A percentile compares a stretch with the other conserved stretches of the same genome.
Evolutionary conservation across 1,140 invertebrate genomes (phyloP).

Genomic region (Leptoteleia sp.): DNA sequence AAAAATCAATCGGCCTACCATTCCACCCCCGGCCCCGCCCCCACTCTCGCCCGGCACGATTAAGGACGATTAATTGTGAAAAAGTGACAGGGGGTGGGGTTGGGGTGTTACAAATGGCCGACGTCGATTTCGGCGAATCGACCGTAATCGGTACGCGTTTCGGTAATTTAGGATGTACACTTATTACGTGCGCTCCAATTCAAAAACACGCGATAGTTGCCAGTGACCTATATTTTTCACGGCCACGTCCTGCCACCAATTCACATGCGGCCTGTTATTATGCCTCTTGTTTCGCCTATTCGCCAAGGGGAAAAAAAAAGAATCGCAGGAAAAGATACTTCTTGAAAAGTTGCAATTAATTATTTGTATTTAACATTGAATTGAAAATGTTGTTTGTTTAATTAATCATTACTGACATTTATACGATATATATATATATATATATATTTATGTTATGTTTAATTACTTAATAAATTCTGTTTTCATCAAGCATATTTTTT

Average conservation of each 20-base stretch:
- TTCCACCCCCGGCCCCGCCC: too few species aligned
- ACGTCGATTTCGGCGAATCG: constrained; percentile 33
- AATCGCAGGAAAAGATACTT: neutral
- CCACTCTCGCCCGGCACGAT: neutral
- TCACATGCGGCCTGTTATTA: constrained; percentile 57
- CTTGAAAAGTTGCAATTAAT: too few species aligned
- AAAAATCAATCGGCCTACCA: constrained; percentile 32
- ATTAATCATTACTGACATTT: too few species aligned
- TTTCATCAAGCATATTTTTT: too few species aligned
- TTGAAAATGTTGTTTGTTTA: too few species aligned
- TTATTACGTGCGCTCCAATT: constrained; percentile 64
- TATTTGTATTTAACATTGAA: too few species aligned
- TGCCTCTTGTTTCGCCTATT: constrained; percentile 42
- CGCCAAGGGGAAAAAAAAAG: constrained; percentile 18
- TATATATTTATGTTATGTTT: too few species aligned
- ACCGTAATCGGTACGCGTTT: constrained; percentile 47
- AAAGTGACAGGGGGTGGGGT: neutral
- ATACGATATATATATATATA: too few species aligned
- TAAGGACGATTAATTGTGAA: constrained; percentile 14
- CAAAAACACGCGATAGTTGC: constrained; percentile 65
- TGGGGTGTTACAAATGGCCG: neutral
- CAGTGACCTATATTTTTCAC: constrained; percentile 73
- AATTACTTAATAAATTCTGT: too few species aligned
- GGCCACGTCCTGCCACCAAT: constrained; percentile 60
- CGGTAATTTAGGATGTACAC: constrained; percentile 53